Evolutionary conservation across 1,140 invertebrate species (phyloP).

Genomic region (Temnothorax longispinosus): DNA sequence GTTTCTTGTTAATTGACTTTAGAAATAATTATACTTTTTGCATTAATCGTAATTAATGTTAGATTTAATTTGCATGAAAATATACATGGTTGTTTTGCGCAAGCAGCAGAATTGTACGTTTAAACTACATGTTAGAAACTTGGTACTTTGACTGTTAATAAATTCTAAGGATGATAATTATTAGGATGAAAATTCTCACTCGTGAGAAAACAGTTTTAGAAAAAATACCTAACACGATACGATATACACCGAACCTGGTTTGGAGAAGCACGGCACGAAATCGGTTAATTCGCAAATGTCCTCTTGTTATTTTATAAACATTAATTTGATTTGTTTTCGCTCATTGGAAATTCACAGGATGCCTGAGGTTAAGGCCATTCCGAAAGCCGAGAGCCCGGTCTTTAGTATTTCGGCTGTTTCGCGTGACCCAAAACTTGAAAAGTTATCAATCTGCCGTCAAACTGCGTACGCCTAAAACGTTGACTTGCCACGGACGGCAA

Average conservation of each 20-base stretch:
- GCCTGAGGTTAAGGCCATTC: constrained; percentile 62
- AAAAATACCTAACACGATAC: background rate
- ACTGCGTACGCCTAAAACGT: background rate
- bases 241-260: constrained; percentile 6
- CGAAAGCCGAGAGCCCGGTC: constrained; percentile 2
- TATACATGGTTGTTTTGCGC: background rate
- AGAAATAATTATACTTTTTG: background rate
- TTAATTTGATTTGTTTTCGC: background rate
- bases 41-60: background rate
- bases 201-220: background rate
- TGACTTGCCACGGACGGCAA: background rate
- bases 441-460: constrained; percentile 53
- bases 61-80: background rate
- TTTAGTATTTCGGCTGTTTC: constrained; percentile 48
- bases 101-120: background rate
- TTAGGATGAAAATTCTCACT: background rate
- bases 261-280: background rate
- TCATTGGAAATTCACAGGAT: constrained; percentile 60
- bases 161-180: background rate
- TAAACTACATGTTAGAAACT: background rate
- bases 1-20: background rate
- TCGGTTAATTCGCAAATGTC: constrained; percentile 29
- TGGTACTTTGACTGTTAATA: background rate
- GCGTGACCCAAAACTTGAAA: constrained; percentile 60
- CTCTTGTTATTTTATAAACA: constrained; percentile 38